Evolutionary conservation across 2,113 vertebrate species (phyloP).

Genomic region (Alaudala cheleensis): DNA sequence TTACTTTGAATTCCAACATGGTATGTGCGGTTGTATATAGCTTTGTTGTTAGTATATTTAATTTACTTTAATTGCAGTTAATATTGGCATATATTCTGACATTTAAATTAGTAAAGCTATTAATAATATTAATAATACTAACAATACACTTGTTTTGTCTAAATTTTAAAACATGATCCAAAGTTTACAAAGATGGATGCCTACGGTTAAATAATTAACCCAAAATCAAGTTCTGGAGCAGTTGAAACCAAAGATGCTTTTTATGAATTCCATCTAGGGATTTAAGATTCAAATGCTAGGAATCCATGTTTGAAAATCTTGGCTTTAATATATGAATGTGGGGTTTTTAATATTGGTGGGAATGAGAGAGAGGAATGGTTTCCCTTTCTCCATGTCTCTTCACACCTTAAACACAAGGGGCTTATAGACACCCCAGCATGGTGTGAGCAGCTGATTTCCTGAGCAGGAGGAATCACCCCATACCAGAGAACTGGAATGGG

Average conservation of each 20-base stretch:
- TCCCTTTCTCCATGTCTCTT: neutral
- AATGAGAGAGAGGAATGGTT: neutral
- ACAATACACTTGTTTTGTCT: neutral
- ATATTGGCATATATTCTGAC: neutral
- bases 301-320: neutral
- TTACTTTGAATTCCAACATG: neutral
- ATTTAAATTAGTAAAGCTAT: neutral
- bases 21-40: neutral
- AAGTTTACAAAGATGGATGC: neutral
- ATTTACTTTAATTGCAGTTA: conserved; percentile 1
- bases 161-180: neutral
- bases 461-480: neutral
- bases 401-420: neutral
- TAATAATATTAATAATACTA: neutral
- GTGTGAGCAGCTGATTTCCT: neutral
- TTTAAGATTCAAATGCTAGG: neutral
- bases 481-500: neutral
- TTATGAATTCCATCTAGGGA: neutral
- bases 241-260: neutral
- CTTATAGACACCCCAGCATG: neutral
- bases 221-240: neutral
- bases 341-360: neutral
- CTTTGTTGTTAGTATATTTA: neutral
- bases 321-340: fast-evolving
- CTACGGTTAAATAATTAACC: neutral